phyloP scores from a whole-genome alignment of 2,797 vertebrate genomes.

The Parambassis ranga region DNA sequence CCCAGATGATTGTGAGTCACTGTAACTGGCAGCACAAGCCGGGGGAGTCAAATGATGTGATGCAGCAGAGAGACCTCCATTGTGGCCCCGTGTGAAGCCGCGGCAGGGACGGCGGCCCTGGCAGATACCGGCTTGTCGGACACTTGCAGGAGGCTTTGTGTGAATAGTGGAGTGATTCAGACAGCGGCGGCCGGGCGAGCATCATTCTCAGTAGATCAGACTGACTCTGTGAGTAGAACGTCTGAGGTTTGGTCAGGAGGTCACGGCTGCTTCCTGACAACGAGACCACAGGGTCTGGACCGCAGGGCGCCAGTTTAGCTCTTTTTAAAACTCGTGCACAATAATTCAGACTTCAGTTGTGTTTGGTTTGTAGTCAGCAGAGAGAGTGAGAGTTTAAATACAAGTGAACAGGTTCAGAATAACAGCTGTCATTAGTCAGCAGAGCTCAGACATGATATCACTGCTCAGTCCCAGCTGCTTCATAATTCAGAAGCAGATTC shows the following conservation, averaged over 20 bases:
- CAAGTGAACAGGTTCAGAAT: too few species aligned
- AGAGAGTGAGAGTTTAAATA: too few species aligned
- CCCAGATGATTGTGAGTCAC: slow-evolving; percentile 56
- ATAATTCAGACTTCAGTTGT: too few species aligned
- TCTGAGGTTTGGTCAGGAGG: not conserved
- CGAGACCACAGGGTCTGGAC: too few species aligned
- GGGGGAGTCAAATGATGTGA: slow-evolving; percentile 49
- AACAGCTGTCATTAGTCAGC: too few species aligned
- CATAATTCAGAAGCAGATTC: too few species aligned
- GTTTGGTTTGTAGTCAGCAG: too few species aligned
- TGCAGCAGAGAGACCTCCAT: slow-evolving; percentile 42
- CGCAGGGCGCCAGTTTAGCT: too few species aligned
- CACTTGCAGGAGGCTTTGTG: not conserved
- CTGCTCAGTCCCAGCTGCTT: too few species aligned
- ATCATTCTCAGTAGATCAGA: slow-evolving; percentile 55
- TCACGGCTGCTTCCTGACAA: slow-evolving; percentile 6
- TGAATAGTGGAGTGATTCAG: slow-evolving; percentile 51
- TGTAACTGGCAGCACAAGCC: slow-evolving; percentile 40
- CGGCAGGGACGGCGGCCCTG: slow-evolving; percentile 47
- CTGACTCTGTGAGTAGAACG: slow-evolving; percentile 22
- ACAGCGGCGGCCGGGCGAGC: slow-evolving; percentile 36
- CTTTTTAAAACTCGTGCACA: too few species aligned
- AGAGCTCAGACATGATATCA: too few species aligned
- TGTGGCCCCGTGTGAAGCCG: slow-evolving; percentile 56
- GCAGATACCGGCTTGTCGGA: slow-evolving; percentile 33